Conservation (phyloP, 2,888 invertebrate species). For the Polydrusus tereticollis region DNA sequence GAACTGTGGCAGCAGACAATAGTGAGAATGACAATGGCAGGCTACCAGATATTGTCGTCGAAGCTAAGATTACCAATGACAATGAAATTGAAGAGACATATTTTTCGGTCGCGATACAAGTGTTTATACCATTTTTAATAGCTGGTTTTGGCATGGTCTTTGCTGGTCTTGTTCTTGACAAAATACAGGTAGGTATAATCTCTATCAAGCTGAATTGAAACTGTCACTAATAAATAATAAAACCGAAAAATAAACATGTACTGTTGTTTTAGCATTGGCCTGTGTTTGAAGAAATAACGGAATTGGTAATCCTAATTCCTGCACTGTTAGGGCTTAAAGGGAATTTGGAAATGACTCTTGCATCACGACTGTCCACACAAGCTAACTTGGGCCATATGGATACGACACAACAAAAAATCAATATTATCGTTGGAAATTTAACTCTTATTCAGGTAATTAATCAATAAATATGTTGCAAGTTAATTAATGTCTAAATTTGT, state of each 20-base stretch:
- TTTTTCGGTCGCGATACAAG: conserved; percentile 75
- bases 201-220: background rate
- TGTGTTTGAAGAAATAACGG: conserved; percentile 77
- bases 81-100: conserved; percentile 71
- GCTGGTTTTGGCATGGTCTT: conserved; percentile 85
- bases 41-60: conserved; percentile 71
- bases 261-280: conserved; percentile 74
- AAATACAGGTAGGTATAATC: conserved; percentile 72
- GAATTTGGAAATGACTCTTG: conserved; percentile 87
- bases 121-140: conserved; percentile 79
- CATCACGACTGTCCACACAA: conserved; percentile 83
- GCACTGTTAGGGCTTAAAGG: conserved; percentile 85
- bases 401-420: conserved; percentile 73
- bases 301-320: conserved; percentile 82
- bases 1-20: conserved; percentile 55
- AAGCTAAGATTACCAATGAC: conserved; percentile 67
- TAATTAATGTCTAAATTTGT: background rate
- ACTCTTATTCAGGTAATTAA: conserved; percentile 77
- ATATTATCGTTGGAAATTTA: conserved; percentile 80
- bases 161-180: conserved; percentile 81
- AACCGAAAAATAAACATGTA: conserved; percentile 5
- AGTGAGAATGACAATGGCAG: conserved; percentile 67
- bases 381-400: conserved; percentile 85
- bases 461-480: background rate
- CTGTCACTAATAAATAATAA: too few relatives aligned